Conservation (phyloP, 2,113 vertebrate genomes). For the Poeciliopsis turrubarensis region DNA sequence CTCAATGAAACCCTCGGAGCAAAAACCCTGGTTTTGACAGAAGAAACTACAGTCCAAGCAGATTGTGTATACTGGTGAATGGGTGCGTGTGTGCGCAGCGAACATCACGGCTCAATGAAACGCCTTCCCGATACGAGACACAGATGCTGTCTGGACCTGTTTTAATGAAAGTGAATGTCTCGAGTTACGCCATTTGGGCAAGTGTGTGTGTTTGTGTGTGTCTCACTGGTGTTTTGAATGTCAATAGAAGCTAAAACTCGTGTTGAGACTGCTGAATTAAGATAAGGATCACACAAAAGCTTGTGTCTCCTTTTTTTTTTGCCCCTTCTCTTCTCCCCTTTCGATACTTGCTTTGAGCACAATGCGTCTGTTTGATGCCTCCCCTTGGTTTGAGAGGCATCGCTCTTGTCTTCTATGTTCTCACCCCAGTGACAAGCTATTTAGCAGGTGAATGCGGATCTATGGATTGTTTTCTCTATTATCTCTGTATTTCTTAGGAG, state of each 20-base stretch:
- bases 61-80: neutral
- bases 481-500: conserved; percentile 41
- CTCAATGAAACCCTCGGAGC: conserved; percentile 35
- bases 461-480: conserved; percentile 18
- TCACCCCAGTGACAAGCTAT: conserved; percentile 60
- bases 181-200: conserved; percentile 70
- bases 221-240: conserved; percentile 76
- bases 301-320: conserved; percentile 51
- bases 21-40: conserved; percentile 51
- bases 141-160: conserved; percentile 68
- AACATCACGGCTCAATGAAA: conserved; percentile 67
- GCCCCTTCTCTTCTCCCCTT: conserved; percentile 39
- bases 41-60: conserved; percentile 47
- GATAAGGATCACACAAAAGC: conserved; percentile 80
- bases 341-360: conserved; percentile 46
- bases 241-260: conserved; percentile 76
- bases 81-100: conserved; percentile 1
- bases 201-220: conserved; percentile 42
- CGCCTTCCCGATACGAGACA: conserved; percentile 61
- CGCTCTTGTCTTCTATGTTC: conserved; percentile 50
- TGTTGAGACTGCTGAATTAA: conserved; percentile 78
- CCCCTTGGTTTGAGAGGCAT: conserved; percentile 49
- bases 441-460: conserved; percentile 58
- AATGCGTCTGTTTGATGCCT: conserved; percentile 61
- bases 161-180: conserved; percentile 77